Conservation (phyloP, 2,888 invertebrate species). For the Crocallis elinguaria region DNA sequence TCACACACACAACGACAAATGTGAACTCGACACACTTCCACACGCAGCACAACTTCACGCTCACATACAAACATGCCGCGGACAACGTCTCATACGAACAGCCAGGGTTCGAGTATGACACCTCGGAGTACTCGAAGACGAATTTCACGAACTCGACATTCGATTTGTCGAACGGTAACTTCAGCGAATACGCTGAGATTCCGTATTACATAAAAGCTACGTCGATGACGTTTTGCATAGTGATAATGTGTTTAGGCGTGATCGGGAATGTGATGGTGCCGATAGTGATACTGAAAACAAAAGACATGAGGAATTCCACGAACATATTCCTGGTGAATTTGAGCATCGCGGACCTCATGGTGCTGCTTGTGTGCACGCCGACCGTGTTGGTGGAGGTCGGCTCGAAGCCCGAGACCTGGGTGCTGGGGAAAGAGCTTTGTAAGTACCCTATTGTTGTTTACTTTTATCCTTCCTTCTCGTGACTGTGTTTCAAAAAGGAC, state of each 20-base stretch:
- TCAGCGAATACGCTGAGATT: conserved; percentile 85
- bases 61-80: conserved; percentile 39
- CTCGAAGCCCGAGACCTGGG: conserved; percentile 96
- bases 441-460: conserved; percentile 80
- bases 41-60: conserved; percentile 44
- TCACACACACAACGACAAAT: conserved; percentile 63
- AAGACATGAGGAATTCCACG: conserved; percentile 97
- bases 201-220: conserved; percentile 94
- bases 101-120: conserved; percentile 28
- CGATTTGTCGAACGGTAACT: conserved; percentile 58
- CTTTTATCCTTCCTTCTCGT: too few relatives aligned
- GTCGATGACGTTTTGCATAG: conserved; percentile 94
- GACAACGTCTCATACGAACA: conserved; percentile 43
- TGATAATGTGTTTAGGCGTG: conserved; percentile 95
- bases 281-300: conserved; percentile 95
- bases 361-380: conserved; percentile 95
- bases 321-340: conserved; percentile 97
- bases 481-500: background rate
- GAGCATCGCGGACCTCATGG: conserved; percentile 96
- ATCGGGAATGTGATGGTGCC: conserved; percentile 97
- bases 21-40: conserved; percentile 43
- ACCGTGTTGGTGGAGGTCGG: conserved; percentile 97
- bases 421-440: conserved; percentile 96
- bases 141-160: conserved; percentile 47
- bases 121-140: conserved; percentile 33